Conservation (phyloP, 92 coral and sea anemone genomes). For the Scolanthus callimorphus region DNA sequence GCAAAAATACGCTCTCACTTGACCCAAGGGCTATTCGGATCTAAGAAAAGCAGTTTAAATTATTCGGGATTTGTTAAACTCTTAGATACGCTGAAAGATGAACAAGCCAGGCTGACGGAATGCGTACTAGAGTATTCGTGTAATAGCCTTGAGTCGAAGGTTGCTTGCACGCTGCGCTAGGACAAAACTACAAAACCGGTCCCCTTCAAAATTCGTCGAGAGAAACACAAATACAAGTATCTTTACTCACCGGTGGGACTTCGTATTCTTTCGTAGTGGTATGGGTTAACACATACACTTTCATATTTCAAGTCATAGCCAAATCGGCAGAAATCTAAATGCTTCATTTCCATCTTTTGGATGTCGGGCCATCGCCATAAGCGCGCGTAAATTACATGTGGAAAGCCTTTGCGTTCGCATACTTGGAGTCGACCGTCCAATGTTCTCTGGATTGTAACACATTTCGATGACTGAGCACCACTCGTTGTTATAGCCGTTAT, state of each 20-base stretch:
- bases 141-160: conserved; percentile 5
- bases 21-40: not conserved
- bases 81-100: conserved; percentile 19
- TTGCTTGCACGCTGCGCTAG: conserved; percentile 27
- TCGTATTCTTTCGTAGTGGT: conserved; percentile 97
- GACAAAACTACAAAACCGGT: conserved; percentile 14
- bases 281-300: conserved; percentile 98
- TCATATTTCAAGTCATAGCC: conserved; percentile 98
- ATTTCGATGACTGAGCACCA: conserved; percentile 95
- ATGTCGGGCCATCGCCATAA: conserved; percentile 99
- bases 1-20: conserved; percentile 1
- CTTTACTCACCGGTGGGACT: conserved; percentile 89
- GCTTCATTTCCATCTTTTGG: conserved; percentile 99
- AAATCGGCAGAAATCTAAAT: conserved; percentile 95
- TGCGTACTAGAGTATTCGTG: conserved; percentile 12
- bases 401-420: conserved; percentile 99
- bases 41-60: not conserved
- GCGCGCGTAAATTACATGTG: conserved; percentile 99
- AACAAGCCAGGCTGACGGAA: not conserved
- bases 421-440: conserved; percentile 98
- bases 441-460: conserved; percentile 98
- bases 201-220: not conserved
- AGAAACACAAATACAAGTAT: conserved; percentile 10
- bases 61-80: conserved; percentile 1
- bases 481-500: conserved; percentile 88